A percentile compares a stretch with the other conserved stretches of the same genome.
phyloP scores from a whole-genome alignment of 92 coral and sea anemone species.

The Parazoanthus swiftii region DNA sequence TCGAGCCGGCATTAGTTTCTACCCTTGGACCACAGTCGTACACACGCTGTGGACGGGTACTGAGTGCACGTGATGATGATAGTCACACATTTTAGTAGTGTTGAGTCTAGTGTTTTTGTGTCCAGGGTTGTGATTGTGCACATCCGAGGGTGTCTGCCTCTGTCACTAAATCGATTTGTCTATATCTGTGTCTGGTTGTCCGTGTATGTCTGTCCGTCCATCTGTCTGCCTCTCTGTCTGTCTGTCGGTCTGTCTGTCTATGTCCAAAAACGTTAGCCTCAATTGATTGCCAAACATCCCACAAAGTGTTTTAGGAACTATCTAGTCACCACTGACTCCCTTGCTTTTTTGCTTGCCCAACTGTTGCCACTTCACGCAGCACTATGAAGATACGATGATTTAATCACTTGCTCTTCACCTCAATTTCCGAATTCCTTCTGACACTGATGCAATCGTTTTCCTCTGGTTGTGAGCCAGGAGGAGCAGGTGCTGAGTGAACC shows the following conservation, averaged over 20 bases:
- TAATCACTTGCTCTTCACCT: constrained; percentile 27
- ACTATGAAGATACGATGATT: background rate
- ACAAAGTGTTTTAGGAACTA: too few species aligned
- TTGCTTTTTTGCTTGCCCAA: background rate
- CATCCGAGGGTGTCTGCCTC: too few species aligned
- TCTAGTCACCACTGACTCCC: background rate
- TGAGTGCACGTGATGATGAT: background rate
- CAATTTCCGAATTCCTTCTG: constrained; percentile 37
- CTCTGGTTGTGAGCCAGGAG: constrained; percentile 68
- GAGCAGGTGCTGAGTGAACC: constrained; percentile 73
- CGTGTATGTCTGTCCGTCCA: too few species aligned
- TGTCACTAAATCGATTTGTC: too few species aligned
- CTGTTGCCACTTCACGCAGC: background rate
- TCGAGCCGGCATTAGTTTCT: too few species aligned
- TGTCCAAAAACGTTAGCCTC: too few species aligned
- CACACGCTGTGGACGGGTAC: background rate
- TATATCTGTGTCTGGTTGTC: too few species aligned
- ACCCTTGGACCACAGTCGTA: background rate
- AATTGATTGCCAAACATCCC: too few species aligned
- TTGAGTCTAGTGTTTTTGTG: too few species aligned
- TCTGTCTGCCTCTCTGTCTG: too few species aligned
- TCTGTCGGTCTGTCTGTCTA: too few species aligned
- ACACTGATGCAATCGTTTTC: constrained; percentile 46
- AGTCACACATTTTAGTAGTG: background rate
- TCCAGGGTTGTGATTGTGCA: too few species aligned